phyloP scores from a whole-genome alignment of 2,888 invertebrate genomes.

The Lasioglossum vierecki region DNA sequence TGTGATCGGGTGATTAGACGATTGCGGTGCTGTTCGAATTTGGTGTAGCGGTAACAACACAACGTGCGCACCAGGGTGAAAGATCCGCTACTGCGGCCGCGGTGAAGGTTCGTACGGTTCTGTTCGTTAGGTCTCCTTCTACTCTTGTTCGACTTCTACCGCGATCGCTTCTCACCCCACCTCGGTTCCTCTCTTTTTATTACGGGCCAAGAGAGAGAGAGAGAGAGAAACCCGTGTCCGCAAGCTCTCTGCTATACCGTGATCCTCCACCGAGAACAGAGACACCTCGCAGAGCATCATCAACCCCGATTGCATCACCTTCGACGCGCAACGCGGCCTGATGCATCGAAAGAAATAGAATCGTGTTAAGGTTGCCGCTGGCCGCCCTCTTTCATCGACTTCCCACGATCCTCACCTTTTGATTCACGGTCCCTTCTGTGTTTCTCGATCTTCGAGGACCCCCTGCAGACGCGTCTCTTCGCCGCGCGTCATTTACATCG shows the following conservation, averaged over 20 bases:
- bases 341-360: constrained; percentile 83
- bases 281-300: constrained; percentile 36
- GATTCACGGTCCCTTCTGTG: constrained; percentile 6
- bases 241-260: constrained; percentile 1
- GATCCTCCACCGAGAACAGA: constrained; percentile 30
- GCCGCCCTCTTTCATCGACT: constrained; percentile 40
- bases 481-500: neutral
- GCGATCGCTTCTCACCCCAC: constrained; percentile 37
- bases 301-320: constrained; percentile 67
- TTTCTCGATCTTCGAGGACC: neutral
- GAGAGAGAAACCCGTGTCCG: neutral
- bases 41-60: constrained; percentile 2
- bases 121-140: constrained; percentile 62
- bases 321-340: constrained; percentile 59
- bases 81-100: constrained; percentile 76
- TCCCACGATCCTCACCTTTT: constrained; percentile 26
- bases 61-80: constrained; percentile 46
- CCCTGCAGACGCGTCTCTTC: neutral
- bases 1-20: constrained; percentile 1
- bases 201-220: neutral
- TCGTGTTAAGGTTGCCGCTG: constrained; percentile 82
- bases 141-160: constrained; percentile 45
- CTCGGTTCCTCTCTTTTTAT: constrained; percentile 24
- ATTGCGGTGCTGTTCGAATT: neutral
- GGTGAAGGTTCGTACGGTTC: constrained; percentile 82